phyloP scores from a whole-genome alignment of 2,797 vertebrate genomes.

The Cirrhinus molitorella region DNA sequence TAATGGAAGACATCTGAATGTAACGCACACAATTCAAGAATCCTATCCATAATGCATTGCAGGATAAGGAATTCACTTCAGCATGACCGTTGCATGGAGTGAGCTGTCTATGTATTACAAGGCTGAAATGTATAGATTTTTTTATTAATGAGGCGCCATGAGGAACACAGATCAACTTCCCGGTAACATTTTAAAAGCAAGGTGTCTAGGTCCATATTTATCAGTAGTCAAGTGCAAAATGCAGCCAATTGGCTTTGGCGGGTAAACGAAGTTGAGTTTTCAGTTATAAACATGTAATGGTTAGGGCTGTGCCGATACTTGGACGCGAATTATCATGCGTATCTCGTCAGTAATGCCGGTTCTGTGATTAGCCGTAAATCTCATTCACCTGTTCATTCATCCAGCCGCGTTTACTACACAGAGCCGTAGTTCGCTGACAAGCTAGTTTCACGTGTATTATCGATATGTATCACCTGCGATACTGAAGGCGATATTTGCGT shows the following conservation, averaged over 20 bases:
- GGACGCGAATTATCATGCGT: too few relatives aligned
- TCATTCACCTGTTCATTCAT: too few relatives aligned
- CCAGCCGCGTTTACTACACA: too few relatives aligned
- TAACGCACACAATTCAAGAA: conserved; percentile 43
- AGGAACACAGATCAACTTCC: conserved; percentile 66
- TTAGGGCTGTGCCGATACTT: too few relatives aligned
- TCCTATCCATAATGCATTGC: conserved; percentile 56
- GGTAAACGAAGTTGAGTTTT: not conserved
- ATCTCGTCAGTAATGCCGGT: too few relatives aligned
- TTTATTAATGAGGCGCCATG: conserved; percentile 66
- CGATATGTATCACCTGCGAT: too few relatives aligned
- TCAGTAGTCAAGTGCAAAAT: conserved; percentile 54
- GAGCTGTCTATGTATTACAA: conserved; percentile 66
- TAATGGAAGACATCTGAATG: conserved; percentile 30
- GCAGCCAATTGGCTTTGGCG: not conserved
- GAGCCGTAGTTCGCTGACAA: too few relatives aligned
- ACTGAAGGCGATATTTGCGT: too few relatives aligned
- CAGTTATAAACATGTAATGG: not conserved
- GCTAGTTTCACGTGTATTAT: too few relatives aligned
- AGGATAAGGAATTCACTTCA: conserved; percentile 33
- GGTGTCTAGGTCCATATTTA: not conserved
- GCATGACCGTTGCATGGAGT: conserved; percentile 26
- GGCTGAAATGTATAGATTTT: conserved; percentile 60
- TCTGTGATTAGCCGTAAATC: too few relatives aligned
- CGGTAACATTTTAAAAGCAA: not conserved